These are phyloP conservation scores for Drosophila nr. medialis DNA, from an alignment of 2,888 invertebrate species.

Conservation along the genomic window DNA sequence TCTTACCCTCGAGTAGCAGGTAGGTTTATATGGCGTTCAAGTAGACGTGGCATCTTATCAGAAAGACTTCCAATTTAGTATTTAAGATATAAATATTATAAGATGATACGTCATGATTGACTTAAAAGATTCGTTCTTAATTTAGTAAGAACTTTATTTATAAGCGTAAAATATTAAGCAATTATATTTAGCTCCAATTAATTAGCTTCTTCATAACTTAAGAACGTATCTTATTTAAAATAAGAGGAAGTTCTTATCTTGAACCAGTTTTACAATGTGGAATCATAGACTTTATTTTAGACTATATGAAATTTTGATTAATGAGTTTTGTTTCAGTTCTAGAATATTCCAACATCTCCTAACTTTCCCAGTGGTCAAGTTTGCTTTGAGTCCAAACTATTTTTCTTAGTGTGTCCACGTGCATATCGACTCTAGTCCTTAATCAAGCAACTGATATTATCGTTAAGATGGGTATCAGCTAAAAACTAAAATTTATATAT, in stretches of 20 bases:
- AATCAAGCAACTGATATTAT: conserved; percentile 48
- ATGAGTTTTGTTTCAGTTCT: neutral
- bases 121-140: neutral
- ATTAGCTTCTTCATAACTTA: neutral
- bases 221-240: neutral
- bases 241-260: neutral
- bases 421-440: conserved; percentile 35
- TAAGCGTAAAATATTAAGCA: neutral
- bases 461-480: too few species aligned
- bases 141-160: neutral
- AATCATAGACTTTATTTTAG: neutral
- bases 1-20: neutral
- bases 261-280: neutral
- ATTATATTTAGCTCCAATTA: neutral
- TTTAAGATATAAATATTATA: neutral
- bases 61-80: neutral
- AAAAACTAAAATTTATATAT: too few species aligned
- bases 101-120: neutral
- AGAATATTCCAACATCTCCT: neutral
- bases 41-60: neutral
- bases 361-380: neutral
- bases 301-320: fast-evolving
- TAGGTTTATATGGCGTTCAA: neutral
- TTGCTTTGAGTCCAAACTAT: neutral
- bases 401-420: neutral